Evolutionary conservation across 1,140 invertebrate species (phyloP), one percentile per base, ranked within the genome.

Genomic region (Anoplophora glabripennis): DNA sequence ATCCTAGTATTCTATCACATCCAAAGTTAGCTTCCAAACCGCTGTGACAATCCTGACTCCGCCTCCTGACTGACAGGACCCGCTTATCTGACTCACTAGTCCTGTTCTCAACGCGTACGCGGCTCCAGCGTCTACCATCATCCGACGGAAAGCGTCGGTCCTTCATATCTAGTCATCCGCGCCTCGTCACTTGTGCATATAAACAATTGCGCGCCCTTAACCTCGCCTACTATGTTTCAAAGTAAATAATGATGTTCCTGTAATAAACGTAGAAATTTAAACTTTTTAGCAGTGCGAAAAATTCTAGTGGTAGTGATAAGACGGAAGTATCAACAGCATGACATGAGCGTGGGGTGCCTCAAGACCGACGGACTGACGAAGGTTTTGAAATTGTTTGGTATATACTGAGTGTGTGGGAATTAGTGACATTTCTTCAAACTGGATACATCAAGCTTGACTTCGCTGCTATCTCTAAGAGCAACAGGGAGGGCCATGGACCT

Each of bases 401-500:
- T 36, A 55, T 17, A 38, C 21, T 34, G 57, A 41, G 33, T 38
- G 44, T 59, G 7, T 41, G 36, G 41, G 53, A 46, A 36, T 53
- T 40, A 21, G 49, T 17, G 52, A 54, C 46, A 41, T 46, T 53
- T 47, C 41, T 51, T 54, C 71, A 75, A 75, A 65, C 73, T 76
- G 74, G 74, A 76, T 68, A 72, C 72, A 53, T 56, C 72, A 64
- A 71, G 64, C 53, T 69, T 72, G 61, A 66, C 73, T 35, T 72
- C 71, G 33, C 67, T 74, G 52, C 60, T 76, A 45, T 69, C 73
- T 36, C 63, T 75, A 42, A 65, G 73, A 64, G 67, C 68, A 54
- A 61, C 67, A 28, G 71, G 69, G 52, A 65, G 72, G 55, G 73
- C 73, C 56, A 92, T 96, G 86, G 93, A 96, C 81, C 84, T 96